Conservation (phyloP, 1,140 invertebrate genomes). For the Lucilia cuprina region DNA sequence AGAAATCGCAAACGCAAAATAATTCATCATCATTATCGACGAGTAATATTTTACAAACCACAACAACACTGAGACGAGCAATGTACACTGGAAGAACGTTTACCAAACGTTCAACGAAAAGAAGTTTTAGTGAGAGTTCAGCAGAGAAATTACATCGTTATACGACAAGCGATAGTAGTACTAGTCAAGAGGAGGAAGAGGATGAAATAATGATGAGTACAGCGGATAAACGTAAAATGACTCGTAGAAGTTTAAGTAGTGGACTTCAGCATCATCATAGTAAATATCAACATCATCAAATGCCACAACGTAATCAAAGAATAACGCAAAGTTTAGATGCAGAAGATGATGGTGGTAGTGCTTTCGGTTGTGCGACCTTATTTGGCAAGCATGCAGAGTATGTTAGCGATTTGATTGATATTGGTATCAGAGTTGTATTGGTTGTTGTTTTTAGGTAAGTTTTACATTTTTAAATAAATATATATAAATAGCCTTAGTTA, state of each 20-base stretch:
- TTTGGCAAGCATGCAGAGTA: conserved; percentile 6
- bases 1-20: not conserved
- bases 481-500: too few species aligned
- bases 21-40: not conserved
- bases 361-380: not conserved
- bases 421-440: conserved; percentile 47
- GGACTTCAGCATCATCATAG: conserved; percentile 1
- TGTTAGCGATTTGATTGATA: conserved; percentile 47
- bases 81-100: not conserved
- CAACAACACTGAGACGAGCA: not conserved
- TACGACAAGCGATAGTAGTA: conserved; percentile 11
- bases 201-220: conserved; percentile 12
- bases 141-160: conserved; percentile 44
- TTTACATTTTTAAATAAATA: too few species aligned
- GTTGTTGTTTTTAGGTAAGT: conserved; percentile 52
- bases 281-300: not conserved
- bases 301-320: not conserved
- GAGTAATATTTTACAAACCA: not conserved
- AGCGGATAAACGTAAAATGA: conserved; percentile 11
- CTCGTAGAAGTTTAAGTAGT: conserved; percentile 20
- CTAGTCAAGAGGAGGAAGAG: not conserved
- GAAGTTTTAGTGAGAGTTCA: conserved; percentile 51
- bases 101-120: conserved; percentile 34
- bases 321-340: not conserved
- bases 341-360: not conserved